These are phyloP conservation scores for Sarcophaga subvicina DNA, from an alignment of 2,888 invertebrate genomes.

Conservation along the genomic window DNA sequence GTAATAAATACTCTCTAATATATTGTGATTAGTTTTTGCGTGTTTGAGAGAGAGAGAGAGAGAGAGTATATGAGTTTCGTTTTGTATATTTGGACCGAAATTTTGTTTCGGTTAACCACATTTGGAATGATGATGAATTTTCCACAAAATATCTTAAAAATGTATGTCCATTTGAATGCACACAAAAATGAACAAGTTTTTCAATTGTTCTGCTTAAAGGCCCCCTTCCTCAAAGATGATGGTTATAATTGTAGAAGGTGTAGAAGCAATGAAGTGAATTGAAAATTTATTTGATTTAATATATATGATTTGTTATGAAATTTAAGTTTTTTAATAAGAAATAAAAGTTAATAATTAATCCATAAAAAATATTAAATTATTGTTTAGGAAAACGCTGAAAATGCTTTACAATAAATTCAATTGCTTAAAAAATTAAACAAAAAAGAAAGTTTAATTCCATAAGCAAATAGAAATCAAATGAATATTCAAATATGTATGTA, in stretches of 20 bases:
- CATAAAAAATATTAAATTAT: no score
- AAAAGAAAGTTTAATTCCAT: no score
- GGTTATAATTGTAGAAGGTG: neutral
- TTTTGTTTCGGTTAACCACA: conserved; percentile 55
- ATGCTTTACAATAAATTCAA: no score
- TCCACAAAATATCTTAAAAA: conserved; percentile 46
- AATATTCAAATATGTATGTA: no score
- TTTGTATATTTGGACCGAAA: conserved; percentile 40
- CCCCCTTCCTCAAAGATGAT: neutral
- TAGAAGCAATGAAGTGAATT: neutral
- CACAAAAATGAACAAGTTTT: conserved; percentile 36
- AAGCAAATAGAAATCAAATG: no score
- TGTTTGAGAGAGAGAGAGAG: neutral
- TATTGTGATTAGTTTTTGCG: conserved; percentile 51
- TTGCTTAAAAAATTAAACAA: no score
- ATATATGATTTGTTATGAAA: no score
- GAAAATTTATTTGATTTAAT: neutral
- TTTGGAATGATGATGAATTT: conserved; percentile 46
- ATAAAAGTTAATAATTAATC: no score
- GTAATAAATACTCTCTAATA: conserved; percentile 42
- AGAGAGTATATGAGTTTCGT: no score
- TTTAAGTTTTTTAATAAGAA: no score
- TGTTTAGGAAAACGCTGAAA: no score
- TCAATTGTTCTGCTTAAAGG: neutral
- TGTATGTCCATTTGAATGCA: conserved; percentile 18